These are phyloP conservation scores for Phalanger gymnotis DNA, from an alignment of 2,797 vertebrate species.

Conservation along the genomic window DNA sequence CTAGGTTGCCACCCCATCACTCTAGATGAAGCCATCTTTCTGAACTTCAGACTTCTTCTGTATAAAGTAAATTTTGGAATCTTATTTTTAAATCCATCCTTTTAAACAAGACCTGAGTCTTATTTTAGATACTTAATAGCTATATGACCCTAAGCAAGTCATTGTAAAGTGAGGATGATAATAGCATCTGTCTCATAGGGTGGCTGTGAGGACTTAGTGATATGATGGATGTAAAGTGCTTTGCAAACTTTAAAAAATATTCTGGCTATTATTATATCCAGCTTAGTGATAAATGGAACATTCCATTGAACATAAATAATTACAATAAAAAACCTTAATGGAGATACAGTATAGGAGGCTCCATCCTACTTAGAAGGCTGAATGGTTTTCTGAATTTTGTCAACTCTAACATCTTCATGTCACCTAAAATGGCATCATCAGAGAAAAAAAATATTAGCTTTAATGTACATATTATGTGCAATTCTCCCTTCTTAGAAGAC, in stretches of 20 bases:
- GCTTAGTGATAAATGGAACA: background rate
- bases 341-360: background rate
- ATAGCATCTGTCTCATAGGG: background rate
- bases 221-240: background rate
- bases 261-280: background rate
- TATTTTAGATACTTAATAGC: background rate
- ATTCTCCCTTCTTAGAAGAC: background rate
- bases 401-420: background rate
- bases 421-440: background rate
- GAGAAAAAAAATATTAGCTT: background rate
- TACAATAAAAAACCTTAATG: background rate
- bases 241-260: background rate
- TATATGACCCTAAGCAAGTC: background rate
- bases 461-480: background rate
- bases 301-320: background rate
- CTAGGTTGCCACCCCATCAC: background rate
- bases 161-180: background rate
- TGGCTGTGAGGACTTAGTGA: background rate
- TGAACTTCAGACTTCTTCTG: slow-evolving; percentile 6
- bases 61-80: slow-evolving; percentile 6
- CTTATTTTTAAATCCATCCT: slow-evolving; percentile 1
- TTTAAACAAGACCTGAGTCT: background rate
- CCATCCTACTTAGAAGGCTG: background rate
- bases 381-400: background rate
- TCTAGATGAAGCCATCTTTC: background rate